phyloP scores from a whole-genome alignment of 2,113 vertebrate species.

The Siphamia tubifer region DNA sequence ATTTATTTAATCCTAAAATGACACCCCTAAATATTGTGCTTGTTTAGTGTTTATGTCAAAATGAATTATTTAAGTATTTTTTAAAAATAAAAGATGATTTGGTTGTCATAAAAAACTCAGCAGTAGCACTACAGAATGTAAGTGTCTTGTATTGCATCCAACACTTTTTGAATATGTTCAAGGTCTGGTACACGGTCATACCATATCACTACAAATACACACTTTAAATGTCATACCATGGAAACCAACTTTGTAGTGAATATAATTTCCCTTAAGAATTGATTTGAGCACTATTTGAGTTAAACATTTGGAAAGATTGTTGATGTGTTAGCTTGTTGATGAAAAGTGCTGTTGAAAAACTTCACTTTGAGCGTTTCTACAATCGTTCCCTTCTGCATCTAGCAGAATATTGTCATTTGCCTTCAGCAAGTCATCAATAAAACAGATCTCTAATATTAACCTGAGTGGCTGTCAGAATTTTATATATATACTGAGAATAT shows the following conservation, averaged over 20 bases:
- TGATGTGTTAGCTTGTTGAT: conserved; percentile 39
- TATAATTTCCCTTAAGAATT: conserved; percentile 12
- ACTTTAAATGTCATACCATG: background rate
- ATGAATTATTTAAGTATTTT: conserved; percentile 34
- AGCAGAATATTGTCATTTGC: conserved; percentile 75
- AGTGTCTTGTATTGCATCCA: background rate
- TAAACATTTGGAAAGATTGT: conserved; percentile 25
- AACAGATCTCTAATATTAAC: conserved; percentile 65
- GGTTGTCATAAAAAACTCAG: conserved; percentile 11
- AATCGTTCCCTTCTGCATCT: conserved; percentile 76
- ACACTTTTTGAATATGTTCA: background rate
- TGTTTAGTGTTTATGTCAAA: conserved; percentile 55
- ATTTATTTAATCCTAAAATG: conserved; percentile 63
- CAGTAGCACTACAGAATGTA: conserved; percentile 46
- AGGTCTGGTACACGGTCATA: background rate
- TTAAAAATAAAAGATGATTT: background rate
- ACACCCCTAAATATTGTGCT: conserved; percentile 61
- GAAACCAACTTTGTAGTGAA: conserved; percentile 20
- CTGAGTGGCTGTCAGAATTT: too few species aligned
- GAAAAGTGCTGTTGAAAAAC: conserved; percentile 45
- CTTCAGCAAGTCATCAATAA: conserved; percentile 79
- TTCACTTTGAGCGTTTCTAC: conserved; percentile 72
- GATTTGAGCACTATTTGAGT: conserved; percentile 22
- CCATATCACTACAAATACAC: background rate
- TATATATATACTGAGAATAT: too few species aligned